These are phyloP conservation scores for Drosophila tripunctata DNA, from an alignment of 2,888 invertebrate genomes.

Conservation along the genomic window DNA sequence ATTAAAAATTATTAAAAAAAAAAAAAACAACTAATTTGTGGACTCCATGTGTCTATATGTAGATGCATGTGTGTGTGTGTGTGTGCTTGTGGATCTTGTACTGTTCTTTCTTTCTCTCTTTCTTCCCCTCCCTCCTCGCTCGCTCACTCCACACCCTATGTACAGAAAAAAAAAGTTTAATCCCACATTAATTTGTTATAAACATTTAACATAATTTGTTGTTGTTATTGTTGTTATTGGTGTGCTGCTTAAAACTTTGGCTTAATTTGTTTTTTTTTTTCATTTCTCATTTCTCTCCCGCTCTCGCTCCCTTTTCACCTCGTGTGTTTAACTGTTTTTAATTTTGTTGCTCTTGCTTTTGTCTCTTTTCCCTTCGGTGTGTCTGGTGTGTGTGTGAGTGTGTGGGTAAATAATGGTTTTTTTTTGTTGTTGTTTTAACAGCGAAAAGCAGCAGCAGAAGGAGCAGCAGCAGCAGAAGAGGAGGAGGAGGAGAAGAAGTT, in stretches of 20 bases:
- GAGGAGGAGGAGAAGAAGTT: background rate
- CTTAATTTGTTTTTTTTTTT: background rate
- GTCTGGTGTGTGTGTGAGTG: background rate
- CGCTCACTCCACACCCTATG: background rate
- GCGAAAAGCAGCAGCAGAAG: conserved; percentile 1
- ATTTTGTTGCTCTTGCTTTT: background rate
- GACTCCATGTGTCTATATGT: background rate
- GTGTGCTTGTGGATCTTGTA: background rate
- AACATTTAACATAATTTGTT: background rate
- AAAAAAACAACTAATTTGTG: background rate
- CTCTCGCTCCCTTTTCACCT: background rate
- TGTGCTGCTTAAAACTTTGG: conserved; percentile 1
- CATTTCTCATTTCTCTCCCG: too few species aligned
- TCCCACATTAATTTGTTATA: background rate
- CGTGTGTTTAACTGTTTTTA: background rate
- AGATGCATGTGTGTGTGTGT: background rate
- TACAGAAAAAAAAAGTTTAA: background rate
- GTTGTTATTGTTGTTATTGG: background rate
- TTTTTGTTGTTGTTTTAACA: background rate
- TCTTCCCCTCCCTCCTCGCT: background rate
- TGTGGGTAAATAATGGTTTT: background rate
- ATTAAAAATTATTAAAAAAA: background rate
- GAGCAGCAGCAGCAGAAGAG: background rate
- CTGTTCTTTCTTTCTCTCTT: too few species aligned
- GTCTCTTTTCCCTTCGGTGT: background rate